phyloP scores from a whole-genome alignment of 2,888 invertebrate species.

The Sminthurinus aureus region DNA sequence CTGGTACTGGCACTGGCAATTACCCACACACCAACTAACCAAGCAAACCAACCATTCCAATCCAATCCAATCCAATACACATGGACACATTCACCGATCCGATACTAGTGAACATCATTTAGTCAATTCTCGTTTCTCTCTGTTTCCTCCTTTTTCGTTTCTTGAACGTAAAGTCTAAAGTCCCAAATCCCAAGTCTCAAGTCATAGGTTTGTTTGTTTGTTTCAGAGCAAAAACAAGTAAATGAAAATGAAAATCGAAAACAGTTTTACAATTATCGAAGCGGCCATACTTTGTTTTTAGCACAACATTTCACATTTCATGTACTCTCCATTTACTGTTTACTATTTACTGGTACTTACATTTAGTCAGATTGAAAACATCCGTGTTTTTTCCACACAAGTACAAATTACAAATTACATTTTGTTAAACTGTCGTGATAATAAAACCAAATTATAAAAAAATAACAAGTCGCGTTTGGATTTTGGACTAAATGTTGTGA shows the following conservation, averaged over 20 bases:
- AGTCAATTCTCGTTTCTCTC: neutral
- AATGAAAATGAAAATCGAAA: neutral
- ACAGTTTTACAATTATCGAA: neutral
- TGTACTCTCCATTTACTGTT: too few relatives aligned
- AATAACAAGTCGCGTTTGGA: too few relatives aligned
- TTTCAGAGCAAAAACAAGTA: neutral
- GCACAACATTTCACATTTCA: too few relatives aligned
- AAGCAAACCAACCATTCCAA: neutral
- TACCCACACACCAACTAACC: neutral
- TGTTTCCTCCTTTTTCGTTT: neutral
- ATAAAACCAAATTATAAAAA: too few relatives aligned
- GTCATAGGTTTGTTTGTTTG: neutral
- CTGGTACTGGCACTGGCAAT: conserved; percentile 2
- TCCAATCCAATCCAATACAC: neutral
- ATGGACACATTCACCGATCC: neutral
- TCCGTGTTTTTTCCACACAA: too few relatives aligned
- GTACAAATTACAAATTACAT: too few relatives aligned
- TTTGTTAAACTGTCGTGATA: too few relatives aligned
- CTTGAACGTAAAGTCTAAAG: neutral
- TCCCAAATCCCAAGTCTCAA: too few relatives aligned
- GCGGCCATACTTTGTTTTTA: too few relatives aligned
- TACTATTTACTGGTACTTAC: too few relatives aligned
- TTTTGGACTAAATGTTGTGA: too few relatives aligned
- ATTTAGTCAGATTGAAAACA: too few relatives aligned
- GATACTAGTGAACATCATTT: neutral